phyloP scores from a whole-genome alignment of 2,113 vertebrate genomes.

The Alethe diademata region DNA sequence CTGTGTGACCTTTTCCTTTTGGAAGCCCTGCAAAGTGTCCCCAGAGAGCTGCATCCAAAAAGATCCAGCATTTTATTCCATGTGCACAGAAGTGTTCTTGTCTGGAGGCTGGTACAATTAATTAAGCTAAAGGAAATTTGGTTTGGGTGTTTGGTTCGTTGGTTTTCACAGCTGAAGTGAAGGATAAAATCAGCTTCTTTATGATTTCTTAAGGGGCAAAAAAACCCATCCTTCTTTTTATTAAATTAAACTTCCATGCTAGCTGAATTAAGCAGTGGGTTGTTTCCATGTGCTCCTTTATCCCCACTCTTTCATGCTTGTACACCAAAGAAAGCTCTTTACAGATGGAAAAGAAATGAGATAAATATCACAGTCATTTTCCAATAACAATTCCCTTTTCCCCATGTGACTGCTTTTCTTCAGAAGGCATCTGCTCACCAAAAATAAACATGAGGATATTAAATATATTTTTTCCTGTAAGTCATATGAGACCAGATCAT shows the following conservation, averaged over 20 bases:
- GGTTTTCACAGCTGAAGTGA: background rate
- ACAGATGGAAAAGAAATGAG: background rate
- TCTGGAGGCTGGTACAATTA: background rate
- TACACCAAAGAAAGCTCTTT: background rate
- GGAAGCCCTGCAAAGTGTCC: background rate
- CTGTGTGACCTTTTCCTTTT: background rate
- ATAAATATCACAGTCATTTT: background rate
- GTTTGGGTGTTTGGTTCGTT: background rate
- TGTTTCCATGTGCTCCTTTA: background rate
- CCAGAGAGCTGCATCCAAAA: background rate
- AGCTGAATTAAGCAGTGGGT: background rate
- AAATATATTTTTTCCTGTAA: background rate
- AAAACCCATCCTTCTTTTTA: background rate
- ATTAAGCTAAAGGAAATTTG: slow-evolving; percentile 20
- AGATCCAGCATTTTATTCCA: background rate
- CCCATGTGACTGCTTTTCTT: background rate
- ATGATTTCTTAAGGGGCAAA: background rate
- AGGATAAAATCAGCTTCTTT: background rate
- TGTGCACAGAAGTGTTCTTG: background rate
- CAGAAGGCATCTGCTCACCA: background rate
- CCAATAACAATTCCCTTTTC: background rate
- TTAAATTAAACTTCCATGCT: background rate
- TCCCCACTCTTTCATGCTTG: background rate
- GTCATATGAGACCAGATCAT: background rate
- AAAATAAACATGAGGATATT: background rate